Evolutionary conservation across 2,797 vertebrate genomes (phyloP).

Genomic region (Silurus lanzhouensis): DNA sequence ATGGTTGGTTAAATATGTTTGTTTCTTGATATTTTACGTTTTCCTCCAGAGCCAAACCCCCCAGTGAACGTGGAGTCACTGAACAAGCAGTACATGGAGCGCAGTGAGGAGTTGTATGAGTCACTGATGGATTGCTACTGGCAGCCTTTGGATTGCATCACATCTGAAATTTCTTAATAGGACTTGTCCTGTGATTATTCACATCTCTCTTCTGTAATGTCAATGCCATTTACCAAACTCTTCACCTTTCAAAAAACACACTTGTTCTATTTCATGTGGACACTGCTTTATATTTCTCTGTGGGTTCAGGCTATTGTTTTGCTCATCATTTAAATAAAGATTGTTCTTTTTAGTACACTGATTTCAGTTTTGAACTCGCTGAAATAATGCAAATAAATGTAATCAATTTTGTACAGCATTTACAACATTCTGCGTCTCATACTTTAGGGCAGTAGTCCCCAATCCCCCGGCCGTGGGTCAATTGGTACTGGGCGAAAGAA

Average conservation of each 20-base stretch:
- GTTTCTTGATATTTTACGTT: not conserved
- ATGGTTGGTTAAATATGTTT: not conserved
- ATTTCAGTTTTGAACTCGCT: not conserved
- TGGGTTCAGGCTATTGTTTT: not conserved
- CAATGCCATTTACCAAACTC: constrained; percentile 34
- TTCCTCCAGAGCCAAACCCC: constrained; percentile 80
- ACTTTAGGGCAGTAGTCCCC: too few species aligned
- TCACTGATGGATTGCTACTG: constrained; percentile 89
- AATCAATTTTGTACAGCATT: not conserved
- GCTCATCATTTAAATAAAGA: not conserved
- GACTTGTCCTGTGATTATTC: constrained; percentile 63
- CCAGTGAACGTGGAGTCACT: constrained; percentile 83
- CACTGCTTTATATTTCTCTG: not conserved
- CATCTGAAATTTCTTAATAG: constrained; percentile 75
- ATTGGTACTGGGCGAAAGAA: too few species aligned
- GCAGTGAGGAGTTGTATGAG: constrained; percentile 89
- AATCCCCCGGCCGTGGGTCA: too few species aligned
- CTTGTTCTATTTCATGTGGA: not conserved
- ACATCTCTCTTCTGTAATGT: constrained; percentile 11
- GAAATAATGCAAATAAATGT: not conserved
- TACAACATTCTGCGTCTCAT: not conserved
- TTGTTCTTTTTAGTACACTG: not conserved
- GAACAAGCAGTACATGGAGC: constrained; percentile 89
- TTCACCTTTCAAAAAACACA: constrained; percentile 15
- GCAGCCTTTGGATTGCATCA: constrained; percentile 85